phyloP scores from a whole-genome alignment of 1,140 invertebrate species.

The Philopotamus ludificatus region DNA sequence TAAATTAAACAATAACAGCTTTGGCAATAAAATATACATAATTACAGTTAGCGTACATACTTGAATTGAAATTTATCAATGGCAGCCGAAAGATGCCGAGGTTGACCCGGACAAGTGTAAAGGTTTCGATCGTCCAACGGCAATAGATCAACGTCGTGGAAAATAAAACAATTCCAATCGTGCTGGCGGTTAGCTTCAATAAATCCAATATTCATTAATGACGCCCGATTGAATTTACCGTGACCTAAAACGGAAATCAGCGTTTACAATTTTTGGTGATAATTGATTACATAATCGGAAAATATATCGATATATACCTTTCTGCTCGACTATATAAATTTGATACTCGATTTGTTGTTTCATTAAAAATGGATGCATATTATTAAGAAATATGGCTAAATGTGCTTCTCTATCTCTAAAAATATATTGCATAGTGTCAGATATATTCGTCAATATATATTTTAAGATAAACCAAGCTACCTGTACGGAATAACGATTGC shows the following conservation, averaged over 20 bases:
- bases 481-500: slow-evolving; percentile 86
- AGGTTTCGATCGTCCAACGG: slow-evolving; percentile 91
- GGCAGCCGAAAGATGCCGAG: slow-evolving; percentile 92
- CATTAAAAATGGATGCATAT: slow-evolving; percentile 89
- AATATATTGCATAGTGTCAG: slow-evolving; percentile 4
- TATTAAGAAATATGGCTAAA: slow-evolving; percentile 77
- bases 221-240: slow-evolving; percentile 84
- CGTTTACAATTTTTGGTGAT: not conserved
- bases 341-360: slow-evolving; percentile 90
- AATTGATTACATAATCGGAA: slow-evolving; percentile 10
- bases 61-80: slow-evolving; percentile 73
- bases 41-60: slow-evolving; percentile 9
- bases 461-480: too few relatives aligned
- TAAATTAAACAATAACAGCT: not conserved
- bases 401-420: slow-evolving; percentile 79
- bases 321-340: slow-evolving; percentile 94
- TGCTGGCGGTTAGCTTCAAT: slow-evolving; percentile 77
- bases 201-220: slow-evolving; percentile 95
- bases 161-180: slow-evolving; percentile 87
- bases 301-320: slow-evolving; percentile 53
- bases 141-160: slow-evolving; percentile 93
- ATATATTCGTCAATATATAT: not conserved
- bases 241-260: slow-evolving; percentile 51
- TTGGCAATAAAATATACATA: not conserved
- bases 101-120: slow-evolving; percentile 87